Evolutionary conservation across 2,113 vertebrate species (phyloP).

Genomic region (Spheniscus mendiculus): DNA sequence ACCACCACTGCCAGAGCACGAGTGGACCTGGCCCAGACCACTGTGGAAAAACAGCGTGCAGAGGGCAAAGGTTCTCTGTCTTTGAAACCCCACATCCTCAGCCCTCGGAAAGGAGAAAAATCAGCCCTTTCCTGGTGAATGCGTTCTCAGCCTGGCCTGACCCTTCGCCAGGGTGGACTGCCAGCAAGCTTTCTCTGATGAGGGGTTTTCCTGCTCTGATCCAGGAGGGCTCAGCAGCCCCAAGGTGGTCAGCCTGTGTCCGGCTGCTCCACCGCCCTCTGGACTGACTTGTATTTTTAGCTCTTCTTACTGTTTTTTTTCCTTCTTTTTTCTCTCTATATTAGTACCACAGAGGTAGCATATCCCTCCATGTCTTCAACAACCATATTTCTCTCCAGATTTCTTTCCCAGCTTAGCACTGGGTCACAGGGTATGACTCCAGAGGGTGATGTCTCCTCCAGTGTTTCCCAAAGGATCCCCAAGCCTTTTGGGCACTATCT

Average conservation of each 20-base stretch:
- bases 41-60: neutral
- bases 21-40: too few species aligned
- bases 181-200: neutral
- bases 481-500: neutral
- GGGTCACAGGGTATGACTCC: neutral
- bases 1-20: fast-evolving
- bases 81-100: neutral
- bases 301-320: neutral
- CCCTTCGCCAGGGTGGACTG: neutral
- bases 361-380: neutral
- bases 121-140: neutral
- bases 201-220: neutral
- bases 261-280: neutral
- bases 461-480: neutral
- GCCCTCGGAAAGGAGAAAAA: neutral
- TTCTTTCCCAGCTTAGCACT: neutral
- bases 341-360: neutral
- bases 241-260: neutral
- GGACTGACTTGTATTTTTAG: neutral
- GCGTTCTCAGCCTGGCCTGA: neutral
- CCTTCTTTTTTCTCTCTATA: neutral
- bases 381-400: neutral
- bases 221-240: neutral
- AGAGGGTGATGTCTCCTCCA: neutral
- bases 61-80: neutral